These are phyloP conservation scores for Lysandra bellargus DNA, from an alignment of 2,888 invertebrate genomes.

Conservation along the genomic window DNA sequence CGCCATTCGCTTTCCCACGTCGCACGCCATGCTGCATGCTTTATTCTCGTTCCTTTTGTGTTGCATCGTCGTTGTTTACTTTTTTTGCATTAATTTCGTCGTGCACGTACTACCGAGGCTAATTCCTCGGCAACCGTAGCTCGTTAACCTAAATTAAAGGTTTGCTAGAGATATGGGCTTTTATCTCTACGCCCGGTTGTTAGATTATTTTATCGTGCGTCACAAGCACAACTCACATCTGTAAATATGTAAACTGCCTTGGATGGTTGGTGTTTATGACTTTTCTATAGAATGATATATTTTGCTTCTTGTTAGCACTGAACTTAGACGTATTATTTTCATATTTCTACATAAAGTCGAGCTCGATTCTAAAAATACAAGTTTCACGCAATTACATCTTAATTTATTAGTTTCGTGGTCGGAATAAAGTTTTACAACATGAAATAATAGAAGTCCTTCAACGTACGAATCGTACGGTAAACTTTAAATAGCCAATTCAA, in stretches of 20 bases:
- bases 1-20: conserved; percentile 79
- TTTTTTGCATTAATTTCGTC: conserved; percentile 52
- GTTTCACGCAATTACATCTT: neutral
- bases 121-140: conserved; percentile 26
- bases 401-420: neutral
- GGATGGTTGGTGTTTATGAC: neutral
- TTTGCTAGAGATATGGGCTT: neutral
- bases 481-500: conserved; percentile 18
- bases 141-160: conserved; percentile 9
- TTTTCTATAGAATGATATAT: neutral
- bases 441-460: conserved; percentile 5
- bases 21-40: conserved; percentile 64
- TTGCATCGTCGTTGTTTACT: conserved; percentile 60
- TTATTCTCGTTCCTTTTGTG: conserved; percentile 67
- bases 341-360: neutral
- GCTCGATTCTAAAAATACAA: neutral
- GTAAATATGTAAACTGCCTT: conserved; percentile 17
- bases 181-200: neutral
- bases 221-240: neutral
- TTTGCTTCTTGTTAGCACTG: neutral
- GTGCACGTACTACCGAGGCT: conserved; percentile 45
- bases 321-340: neutral
- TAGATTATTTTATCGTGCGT: conserved; percentile 15
- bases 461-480: conserved; percentile 8
- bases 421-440: neutral